Evolutionary conservation across 1,140 invertebrate species (phyloP), one percentile per base, ranked within the genome.

Genomic region (Proctacanthus coquilletti): DNA sequence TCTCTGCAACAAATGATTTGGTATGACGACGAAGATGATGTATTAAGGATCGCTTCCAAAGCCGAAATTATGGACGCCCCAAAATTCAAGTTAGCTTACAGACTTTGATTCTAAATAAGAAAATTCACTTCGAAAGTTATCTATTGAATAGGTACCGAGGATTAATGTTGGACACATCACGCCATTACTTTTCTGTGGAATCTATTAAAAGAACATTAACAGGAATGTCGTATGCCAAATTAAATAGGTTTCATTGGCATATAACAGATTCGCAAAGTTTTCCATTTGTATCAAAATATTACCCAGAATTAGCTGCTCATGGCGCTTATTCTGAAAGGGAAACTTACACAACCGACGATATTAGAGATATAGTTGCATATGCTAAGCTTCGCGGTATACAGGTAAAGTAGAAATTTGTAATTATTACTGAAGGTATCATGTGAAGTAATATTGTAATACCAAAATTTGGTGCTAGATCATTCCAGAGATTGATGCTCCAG

Each of bases 181-280:
- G 82, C 20, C 80, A 85, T 60, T 88, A 72, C 50, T 72, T 86
- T 44, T 68, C 78, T 0, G 56, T 84, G 4, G 51, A 62, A 2
- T 65, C 74, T 21, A 71, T 89, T n/a, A 66, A 75, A 43, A 64
- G 75, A 13, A 80, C 80, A 1, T 65, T 88, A 13, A 73, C 81
- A 38, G 82, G 69, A 1, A 82, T 89, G 74, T 74, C 76, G 3
- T 69, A 79, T 11, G 71, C 70, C 39, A 89, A 89, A 61, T 62
- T 89, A 34, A 89, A 89, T 61, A 76, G 80, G 6, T 75, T 89
- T 38, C 84, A 88, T 56, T 86, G 82, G 82, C 84, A 89, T 50
- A 68, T 80, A 0, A 83, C 80, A 2, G 84, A 87, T 51, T 75
- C 77, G 0, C 84, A 89, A 46, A 84, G 81, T 48, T 87, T 87